A percentile compares a stretch with the other conserved stretches of the same genome.
Conservation (phyloP, 2,888 invertebrate genomes). For the Crossocerus cetratus region DNA sequence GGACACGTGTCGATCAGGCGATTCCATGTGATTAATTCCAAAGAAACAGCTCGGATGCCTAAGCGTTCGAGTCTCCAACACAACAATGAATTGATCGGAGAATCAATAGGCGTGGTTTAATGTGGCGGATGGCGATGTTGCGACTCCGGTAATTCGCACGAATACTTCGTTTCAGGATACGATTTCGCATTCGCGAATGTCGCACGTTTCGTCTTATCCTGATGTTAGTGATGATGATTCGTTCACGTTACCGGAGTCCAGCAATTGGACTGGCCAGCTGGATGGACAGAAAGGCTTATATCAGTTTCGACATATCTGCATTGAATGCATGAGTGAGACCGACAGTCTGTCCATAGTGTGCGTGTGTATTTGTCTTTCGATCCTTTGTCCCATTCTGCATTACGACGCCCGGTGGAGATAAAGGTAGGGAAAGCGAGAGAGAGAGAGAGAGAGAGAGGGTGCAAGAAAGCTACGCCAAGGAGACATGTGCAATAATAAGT, state of each 20-base stretch:
- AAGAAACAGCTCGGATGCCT: too few species aligned
- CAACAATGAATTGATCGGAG: too few species aligned
- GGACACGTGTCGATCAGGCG: too few species aligned
- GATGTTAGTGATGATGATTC: too few species aligned
- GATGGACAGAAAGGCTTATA: constrained; percentile 55
- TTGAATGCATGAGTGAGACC: constrained; percentile 44
- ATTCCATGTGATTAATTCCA: too few species aligned
- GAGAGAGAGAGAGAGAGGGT: constrained; percentile 1
- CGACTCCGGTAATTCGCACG: too few species aligned
- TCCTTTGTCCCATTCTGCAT: constrained; percentile 12
- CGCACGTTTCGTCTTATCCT: too few species aligned
- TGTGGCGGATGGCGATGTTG: too few species aligned
- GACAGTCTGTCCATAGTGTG: constrained; percentile 32
- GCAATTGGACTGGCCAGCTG: constrained; percentile 29
- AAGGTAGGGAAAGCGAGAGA: constrained; percentile 1
- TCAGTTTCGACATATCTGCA: constrained; percentile 72
- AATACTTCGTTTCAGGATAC: too few species aligned
- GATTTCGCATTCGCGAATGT: too few species aligned
- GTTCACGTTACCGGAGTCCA: background rate
- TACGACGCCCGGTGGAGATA: constrained; percentile 1
- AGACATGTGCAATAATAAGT: constrained; percentile 7
- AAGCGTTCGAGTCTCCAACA: background rate
- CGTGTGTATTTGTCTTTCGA: constrained; percentile 31
- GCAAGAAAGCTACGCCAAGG: constrained; percentile 4
- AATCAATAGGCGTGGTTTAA: too few species aligned